These are phyloP conservation scores for Rhabditoides inermis DNA, from an alignment of 2,888 invertebrate genomes.

Conservation along the genomic window DNA sequence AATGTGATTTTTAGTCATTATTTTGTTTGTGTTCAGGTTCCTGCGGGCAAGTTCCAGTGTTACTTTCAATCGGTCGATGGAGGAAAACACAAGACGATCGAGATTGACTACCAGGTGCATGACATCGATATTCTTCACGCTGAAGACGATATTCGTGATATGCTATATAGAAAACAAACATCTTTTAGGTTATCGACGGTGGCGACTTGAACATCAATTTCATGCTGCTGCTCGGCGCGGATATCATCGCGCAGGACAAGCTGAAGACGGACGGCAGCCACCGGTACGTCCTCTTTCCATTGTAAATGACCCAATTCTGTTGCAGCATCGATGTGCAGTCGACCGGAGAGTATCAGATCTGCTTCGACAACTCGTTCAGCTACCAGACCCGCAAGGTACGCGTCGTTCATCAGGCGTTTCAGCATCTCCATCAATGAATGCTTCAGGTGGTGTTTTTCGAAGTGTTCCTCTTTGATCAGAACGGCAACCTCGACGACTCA, in stretches of 20 bases:
- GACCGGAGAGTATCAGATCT: slow-evolving; percentile 72
- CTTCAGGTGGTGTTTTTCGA: slow-evolving; percentile 52
- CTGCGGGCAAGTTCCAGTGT: slow-evolving; percentile 45
- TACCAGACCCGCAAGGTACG: slow-evolving; percentile 68
- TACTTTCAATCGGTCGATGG: slow-evolving; percentile 45
- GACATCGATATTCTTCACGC: not conserved
- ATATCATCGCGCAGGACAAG: slow-evolving; percentile 49
- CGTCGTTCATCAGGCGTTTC: not conserved
- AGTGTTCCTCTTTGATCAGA: slow-evolving; percentile 41
- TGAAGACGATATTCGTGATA: too few relatives aligned
- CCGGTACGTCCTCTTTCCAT: slow-evolving; percentile 42
- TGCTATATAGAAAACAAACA: not conserved
- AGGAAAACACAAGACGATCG: slow-evolving; percentile 39
- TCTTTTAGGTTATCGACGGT: slow-evolving; percentile 70
- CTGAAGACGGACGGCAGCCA: slow-evolving; percentile 54
- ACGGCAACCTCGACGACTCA: slow-evolving; percentile 43
- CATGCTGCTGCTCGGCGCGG: slow-evolving; percentile 60
- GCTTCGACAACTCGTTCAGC: slow-evolving; percentile 79
- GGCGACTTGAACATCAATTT: slow-evolving; percentile 76
- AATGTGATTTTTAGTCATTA: too few relatives aligned
- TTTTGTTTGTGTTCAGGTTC: too few relatives aligned
- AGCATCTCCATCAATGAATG: not conserved
- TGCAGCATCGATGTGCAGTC: slow-evolving; percentile 35
- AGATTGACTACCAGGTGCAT: slow-evolving; percentile 63
- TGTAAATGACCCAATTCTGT: not conserved